Evolutionary conservation across 2,113 vertebrate genomes (phyloP).

Genomic region (Lethenteron reissneri): DNA sequence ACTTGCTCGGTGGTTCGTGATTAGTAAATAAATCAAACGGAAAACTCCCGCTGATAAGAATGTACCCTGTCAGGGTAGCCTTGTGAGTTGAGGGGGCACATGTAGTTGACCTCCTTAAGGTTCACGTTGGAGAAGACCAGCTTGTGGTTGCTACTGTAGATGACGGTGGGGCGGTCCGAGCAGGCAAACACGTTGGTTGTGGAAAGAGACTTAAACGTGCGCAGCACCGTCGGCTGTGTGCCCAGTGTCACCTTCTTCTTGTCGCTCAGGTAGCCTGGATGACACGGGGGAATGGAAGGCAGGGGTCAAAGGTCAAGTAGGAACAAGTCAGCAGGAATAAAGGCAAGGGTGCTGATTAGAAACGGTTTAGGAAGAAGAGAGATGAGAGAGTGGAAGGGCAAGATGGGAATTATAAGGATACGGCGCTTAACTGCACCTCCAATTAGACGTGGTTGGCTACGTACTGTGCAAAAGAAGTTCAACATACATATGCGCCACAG

Average conservation of each 20-base stretch:
- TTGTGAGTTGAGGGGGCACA: slow-evolving; percentile 96
- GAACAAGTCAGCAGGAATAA: too few relatives aligned
- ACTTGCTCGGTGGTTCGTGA: neutral
- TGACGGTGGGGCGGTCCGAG: slow-evolving; percentile 92
- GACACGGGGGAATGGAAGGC: neutral
- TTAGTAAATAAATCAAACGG: neutral
- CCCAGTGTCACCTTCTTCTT: slow-evolving; percentile 93
- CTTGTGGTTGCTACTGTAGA: slow-evolving; percentile 98
- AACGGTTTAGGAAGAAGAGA: neutral
- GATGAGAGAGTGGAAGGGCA: fast-evolving
- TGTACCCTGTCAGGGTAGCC: slow-evolving; percentile 88
- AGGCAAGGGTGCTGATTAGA: too few relatives aligned
- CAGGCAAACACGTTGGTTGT: slow-evolving; percentile 96
- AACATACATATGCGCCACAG: too few relatives aligned
- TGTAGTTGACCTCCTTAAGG: slow-evolving; percentile 98
- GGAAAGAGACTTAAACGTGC: slow-evolving; percentile 83
- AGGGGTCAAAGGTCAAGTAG: neutral
- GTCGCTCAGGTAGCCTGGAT: slow-evolving; percentile 55
- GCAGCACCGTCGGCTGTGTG: slow-evolving; percentile 78
- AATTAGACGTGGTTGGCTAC: too few relatives aligned
- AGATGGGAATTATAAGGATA: neutral
- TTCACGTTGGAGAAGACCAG: slow-evolving; percentile 97
- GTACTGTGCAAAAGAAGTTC: too few relatives aligned
- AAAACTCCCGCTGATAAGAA: too few relatives aligned
- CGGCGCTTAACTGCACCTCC: too few relatives aligned